Evolutionary conservation across 2,888 invertebrate species (phyloP).

Genomic region (Pediacus dermestoides): DNA sequence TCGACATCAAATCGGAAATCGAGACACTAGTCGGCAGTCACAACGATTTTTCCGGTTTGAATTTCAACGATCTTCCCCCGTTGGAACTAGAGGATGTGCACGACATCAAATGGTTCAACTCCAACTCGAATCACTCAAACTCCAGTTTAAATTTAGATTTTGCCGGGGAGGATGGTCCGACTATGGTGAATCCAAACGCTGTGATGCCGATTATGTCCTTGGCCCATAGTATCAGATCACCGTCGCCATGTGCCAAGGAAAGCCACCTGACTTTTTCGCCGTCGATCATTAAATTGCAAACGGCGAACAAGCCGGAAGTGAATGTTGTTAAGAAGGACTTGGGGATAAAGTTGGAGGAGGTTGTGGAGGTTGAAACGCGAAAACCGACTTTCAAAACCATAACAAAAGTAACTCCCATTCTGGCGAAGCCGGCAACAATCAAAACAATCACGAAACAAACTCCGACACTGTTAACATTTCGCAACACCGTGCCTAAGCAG

Average conservation of each 20-base stretch:
- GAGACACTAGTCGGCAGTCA: constrained; percentile 73
- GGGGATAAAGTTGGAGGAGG: constrained; percentile 54
- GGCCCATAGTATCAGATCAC: constrained; percentile 48
- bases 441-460: constrained; percentile 38
- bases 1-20: constrained; percentile 83
- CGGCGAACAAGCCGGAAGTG: constrained; percentile 50
- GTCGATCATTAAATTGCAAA: constrained; percentile 62
- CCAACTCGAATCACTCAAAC: constrained; percentile 56
- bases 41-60: constrained; percentile 61
- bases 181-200: constrained; percentile 85
- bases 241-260: constrained; percentile 64
- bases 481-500: constrained; percentile 36
- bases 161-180: constrained; percentile 62
- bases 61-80: constrained; percentile 61
- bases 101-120: constrained; percentile 56
- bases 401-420: constrained; percentile 44
- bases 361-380: constrained; percentile 28
- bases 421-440: constrained; percentile 40
- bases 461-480: constrained; percentile 37
- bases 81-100: constrained; percentile 66
- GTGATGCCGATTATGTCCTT: constrained; percentile 77
- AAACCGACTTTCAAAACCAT: constrained; percentile 39
- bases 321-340: constrained; percentile 67
- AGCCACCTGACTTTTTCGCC: constrained; percentile 72
- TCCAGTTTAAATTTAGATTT: constrained; percentile 67